Conservation (phyloP, 1,140 invertebrate genomes). For the Ridgeia piscesae region DNA sequence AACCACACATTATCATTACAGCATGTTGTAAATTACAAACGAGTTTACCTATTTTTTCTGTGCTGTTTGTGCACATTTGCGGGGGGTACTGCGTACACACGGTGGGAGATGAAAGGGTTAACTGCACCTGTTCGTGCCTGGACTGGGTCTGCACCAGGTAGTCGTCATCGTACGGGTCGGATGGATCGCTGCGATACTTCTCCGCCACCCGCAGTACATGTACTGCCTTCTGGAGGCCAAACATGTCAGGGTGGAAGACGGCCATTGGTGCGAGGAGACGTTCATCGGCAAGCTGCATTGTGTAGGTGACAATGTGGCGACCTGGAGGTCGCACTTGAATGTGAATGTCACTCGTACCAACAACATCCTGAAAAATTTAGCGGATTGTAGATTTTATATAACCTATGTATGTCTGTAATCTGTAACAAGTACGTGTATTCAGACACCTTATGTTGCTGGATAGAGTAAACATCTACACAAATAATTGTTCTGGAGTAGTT, state of each 20-base stretch:
- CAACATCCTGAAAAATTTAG: slow-evolving; percentile 65
- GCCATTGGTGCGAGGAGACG: slow-evolving; percentile 86
- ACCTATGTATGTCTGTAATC: not conserved
- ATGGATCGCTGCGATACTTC: slow-evolving; percentile 74
- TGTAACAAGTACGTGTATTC: too few relatives aligned
- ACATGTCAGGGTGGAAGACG: slow-evolving; percentile 84
- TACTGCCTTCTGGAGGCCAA: slow-evolving; percentile 76
- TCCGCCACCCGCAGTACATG: not conserved
- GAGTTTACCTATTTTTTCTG: too few relatives aligned
- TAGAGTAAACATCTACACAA: too few relatives aligned
- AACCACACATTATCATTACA: too few relatives aligned
- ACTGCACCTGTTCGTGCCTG: slow-evolving; percentile 28
- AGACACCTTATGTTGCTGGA: too few relatives aligned
- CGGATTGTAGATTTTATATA: not conserved
- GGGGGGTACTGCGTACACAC: too few relatives aligned
- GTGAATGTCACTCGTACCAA: slow-evolving; percentile 78
- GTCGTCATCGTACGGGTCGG: slow-evolving; percentile 91
- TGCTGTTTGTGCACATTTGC: too few relatives aligned
- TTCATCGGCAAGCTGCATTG: slow-evolving; percentile 84
- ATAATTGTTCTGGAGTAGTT: too few relatives aligned
- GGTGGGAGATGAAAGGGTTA: not conserved
- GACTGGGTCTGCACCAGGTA: slow-evolving; percentile 66
- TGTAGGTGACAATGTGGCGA: slow-evolving; percentile 73
- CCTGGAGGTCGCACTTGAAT: slow-evolving; percentile 76
- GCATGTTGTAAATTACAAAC: too few relatives aligned